Conservation (phyloP, 2,113 vertebrate genomes). For the Perca flavescens region DNA sequence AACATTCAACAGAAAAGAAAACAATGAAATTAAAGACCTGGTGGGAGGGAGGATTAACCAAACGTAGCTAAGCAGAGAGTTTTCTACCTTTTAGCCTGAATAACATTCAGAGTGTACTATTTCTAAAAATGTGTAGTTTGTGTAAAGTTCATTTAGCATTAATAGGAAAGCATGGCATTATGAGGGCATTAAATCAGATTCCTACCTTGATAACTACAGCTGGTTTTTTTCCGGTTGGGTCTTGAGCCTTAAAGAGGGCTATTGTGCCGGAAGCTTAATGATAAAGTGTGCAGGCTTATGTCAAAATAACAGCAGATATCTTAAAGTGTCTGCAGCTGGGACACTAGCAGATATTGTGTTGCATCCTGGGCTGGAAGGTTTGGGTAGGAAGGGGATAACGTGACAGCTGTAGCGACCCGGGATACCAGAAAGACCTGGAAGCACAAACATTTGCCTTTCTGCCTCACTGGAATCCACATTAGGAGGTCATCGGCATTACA, state of each 20-base stretch:
- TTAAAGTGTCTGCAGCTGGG: constrained; percentile 40
- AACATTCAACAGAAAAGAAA: constrained; percentile 46
- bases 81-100: constrained; percentile 20
- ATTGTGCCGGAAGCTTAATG: constrained; percentile 40
- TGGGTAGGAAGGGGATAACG: constrained; percentile 49
- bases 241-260: constrained; percentile 36
- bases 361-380: constrained; percentile 45
- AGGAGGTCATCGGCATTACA: constrained; percentile 71
- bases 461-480: constrained; percentile 78
- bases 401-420: constrained; percentile 74
- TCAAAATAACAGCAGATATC: constrained; percentile 57
- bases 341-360: constrained; percentile 51
- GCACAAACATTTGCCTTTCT: constrained; percentile 76
- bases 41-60: constrained; percentile 39
- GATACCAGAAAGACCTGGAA: constrained; percentile 61
- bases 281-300: constrained; percentile 54
- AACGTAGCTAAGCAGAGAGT: constrained; percentile 34
- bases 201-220: constrained; percentile 28
- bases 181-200: constrained; percentile 35
- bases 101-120: constrained; percentile 9
- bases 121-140: constrained; percentile 43
- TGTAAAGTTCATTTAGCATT: constrained; percentile 39
- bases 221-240: constrained; percentile 40
- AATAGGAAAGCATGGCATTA: background rate
- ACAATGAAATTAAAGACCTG: constrained; percentile 58